Base-by-base conservation (phyloP, 2,113 vertebrate species). In the Nothoprocta perdicaria region DNA sequence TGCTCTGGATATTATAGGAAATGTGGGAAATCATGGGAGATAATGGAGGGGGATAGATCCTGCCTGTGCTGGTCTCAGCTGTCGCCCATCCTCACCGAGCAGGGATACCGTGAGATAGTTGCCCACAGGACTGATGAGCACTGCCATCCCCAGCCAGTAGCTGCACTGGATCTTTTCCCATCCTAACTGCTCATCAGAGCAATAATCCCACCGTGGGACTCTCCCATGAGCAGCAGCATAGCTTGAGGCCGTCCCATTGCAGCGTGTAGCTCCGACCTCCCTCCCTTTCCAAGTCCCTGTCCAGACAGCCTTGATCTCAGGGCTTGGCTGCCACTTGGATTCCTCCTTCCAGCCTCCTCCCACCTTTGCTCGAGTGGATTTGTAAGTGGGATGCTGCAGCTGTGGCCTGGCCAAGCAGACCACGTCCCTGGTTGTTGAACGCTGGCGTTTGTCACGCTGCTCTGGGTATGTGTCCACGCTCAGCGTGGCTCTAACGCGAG, bases 31-130 rank as follows among this genome's bases (percentile, higher is more conserved):
- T 46, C 58, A 33, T 33, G 31, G 55, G 33, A 82, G 10, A 0
- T 27, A 21, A 27, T 9, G 26, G 46, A 69, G 46, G n/a, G 24
- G 50, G 33, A 52, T 13, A 27, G 38, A 48, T 52, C 33, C 68
- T 38, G 33, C 33, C 43, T 17, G 45, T 19, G 40, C 55, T 74
- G 40, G 24, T 74, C 41, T 79, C 24, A 38, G 58, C 65, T 83
- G 11, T 23, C 48, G 48, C 10, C 11, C 7, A 8, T n/a, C 46
- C 13, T 78, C 8, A 5, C 40, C 0, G 4, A 33, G 73, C 14
- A 8, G 13, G 57, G 29, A 15, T 6, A n/a, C 4, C 29, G 68
- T 35, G n/a, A 58, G 10, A 6, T 0, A 1, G 15, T 1, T 83
- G 21, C 27, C 33, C 14, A 9, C 38, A 85, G 63, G 33, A 17